Conservation (phyloP, 2,888 invertebrate species). For the Ennomos fuscantarius region DNA sequence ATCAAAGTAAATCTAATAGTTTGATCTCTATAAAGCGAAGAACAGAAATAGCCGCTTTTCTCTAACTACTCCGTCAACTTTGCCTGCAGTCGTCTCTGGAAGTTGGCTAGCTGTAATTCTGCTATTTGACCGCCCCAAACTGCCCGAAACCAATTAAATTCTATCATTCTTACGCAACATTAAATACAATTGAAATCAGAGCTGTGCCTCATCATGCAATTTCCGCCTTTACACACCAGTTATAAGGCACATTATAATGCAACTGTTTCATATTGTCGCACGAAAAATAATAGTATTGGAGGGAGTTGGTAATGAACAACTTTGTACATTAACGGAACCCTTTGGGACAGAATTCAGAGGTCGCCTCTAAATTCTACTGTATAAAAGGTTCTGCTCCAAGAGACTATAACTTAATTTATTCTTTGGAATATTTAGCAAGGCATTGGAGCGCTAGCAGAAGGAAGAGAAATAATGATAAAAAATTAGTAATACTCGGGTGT, state of each 20-base stretch:
- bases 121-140: constrained; percentile 42
- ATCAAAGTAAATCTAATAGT: background rate
- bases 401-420: constrained; percentile 17
- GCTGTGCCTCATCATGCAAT: constrained; percentile 34
- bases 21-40: background rate
- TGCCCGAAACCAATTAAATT: constrained; percentile 58
- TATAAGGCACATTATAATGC: constrained; percentile 30
- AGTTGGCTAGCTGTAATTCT: constrained; percentile 42
- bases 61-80: constrained; percentile 4
- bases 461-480: background rate
- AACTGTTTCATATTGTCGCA: constrained; percentile 11
- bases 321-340: constrained; percentile 32
- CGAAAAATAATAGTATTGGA: constrained; percentile 31
- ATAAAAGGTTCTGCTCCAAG: constrained; percentile 9
- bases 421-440: constrained; percentile 12
- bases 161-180: constrained; percentile 59
- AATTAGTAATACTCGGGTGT: too few relatives aligned
- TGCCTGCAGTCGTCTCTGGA: constrained; percentile 26
- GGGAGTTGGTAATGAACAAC: constrained; percentile 33
- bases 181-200: constrained; percentile 50
- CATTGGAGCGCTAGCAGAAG: too few relatives aligned
- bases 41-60: background rate
- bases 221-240: constrained; percentile 33
- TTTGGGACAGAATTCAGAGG: constrained; percentile 21
- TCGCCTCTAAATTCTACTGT: constrained; percentile 18